phyloP scores from a whole-genome alignment of 2,888 invertebrate genomes.

The Pterostichus madidus region DNA sequence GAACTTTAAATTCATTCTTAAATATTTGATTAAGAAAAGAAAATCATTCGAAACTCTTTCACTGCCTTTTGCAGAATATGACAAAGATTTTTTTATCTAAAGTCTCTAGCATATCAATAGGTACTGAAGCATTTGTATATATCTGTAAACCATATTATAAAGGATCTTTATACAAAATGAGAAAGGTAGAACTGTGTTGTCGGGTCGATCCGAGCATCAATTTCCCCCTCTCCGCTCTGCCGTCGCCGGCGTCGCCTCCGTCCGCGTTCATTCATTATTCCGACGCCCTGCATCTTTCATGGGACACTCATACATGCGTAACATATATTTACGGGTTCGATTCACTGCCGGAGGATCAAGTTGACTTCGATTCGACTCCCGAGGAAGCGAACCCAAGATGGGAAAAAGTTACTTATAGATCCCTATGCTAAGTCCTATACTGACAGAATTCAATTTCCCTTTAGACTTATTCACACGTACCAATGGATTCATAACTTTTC shows the following conservation, averaged over 20 bases:
- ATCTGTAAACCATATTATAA: too few relatives aligned
- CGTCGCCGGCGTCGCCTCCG: neutral
- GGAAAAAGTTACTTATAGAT: constrained; percentile 69
- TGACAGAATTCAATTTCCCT: constrained; percentile 69
- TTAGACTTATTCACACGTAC: constrained; percentile 66
- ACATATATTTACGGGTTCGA: constrained; percentile 56
- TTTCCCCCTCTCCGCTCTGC: neutral
- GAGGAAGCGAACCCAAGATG: constrained; percentile 52
- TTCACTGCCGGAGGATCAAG: constrained; percentile 43
- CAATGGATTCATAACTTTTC: constrained; percentile 67
- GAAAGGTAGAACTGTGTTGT: too few relatives aligned
- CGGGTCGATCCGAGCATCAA: too few relatives aligned
- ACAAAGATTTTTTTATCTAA: too few relatives aligned
- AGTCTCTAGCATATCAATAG: too few relatives aligned
- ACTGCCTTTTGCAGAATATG: too few relatives aligned
- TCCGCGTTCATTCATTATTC: constrained; percentile 62
- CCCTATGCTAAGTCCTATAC: constrained; percentile 67
- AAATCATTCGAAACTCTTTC: too few relatives aligned
- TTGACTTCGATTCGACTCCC: constrained; percentile 31
- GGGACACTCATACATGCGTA: constrained; percentile 53
- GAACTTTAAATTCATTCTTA: too few relatives aligned
- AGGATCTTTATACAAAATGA: too few relatives aligned
- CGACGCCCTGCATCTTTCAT: constrained; percentile 57
- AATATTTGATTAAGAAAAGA: too few relatives aligned
- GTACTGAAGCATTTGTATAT: too few relatives aligned